Evolutionary conservation across 2,113 vertebrate species (phyloP), one percentile per base, ranked within the genome.

Genomic region (Neomonachus schauinslandi): DNA sequence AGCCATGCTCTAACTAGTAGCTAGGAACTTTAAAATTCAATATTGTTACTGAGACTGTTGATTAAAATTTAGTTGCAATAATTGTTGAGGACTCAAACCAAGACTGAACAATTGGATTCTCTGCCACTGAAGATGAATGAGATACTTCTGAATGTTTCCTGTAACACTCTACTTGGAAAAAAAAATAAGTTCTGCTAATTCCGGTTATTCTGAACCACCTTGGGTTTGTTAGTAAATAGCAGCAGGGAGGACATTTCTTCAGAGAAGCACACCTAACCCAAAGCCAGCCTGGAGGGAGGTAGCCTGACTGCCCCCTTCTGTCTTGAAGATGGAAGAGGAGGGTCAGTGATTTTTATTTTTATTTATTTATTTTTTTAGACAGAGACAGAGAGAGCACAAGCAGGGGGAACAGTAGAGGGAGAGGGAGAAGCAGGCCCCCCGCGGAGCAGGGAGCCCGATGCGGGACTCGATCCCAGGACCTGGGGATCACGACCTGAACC

Each of bases 21-120:
- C 98, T 98, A 98, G 96, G 98, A 98, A 99, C 98, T 99, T 98
- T 98, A 93, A 95, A 98, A 98, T 98, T 98, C 98, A 98, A 98
- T 98, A 98, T 98, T 98, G 98, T 97, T 92, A 95, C 89, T 97
- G 96, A 98, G 98, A 98, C 97, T 97, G 97, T 97, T 98, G 98
- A 99, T 98, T 98, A 98, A 98, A 98, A 98, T 98, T 97, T 95
- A 97, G 94, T 97, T 95, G 94, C 84, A 98, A 84, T 98, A 98
- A 99, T 36, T 46, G 93, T 89, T 90, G 67, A 97, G 97, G 97
- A 61, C 16, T 79, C 77, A 81, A 91, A 96, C 61, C 83, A 91
- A 97, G 97, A 88, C 87, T 9, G 57, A 98, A 71, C 72, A 92
- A 85, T 88, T 95, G 46, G 39, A 96, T 91, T 79, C 67, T 82